Evolutionary conservation across 1,140 invertebrate species (phyloP).

Genomic region (Lutraria rhynchaena): DNA sequence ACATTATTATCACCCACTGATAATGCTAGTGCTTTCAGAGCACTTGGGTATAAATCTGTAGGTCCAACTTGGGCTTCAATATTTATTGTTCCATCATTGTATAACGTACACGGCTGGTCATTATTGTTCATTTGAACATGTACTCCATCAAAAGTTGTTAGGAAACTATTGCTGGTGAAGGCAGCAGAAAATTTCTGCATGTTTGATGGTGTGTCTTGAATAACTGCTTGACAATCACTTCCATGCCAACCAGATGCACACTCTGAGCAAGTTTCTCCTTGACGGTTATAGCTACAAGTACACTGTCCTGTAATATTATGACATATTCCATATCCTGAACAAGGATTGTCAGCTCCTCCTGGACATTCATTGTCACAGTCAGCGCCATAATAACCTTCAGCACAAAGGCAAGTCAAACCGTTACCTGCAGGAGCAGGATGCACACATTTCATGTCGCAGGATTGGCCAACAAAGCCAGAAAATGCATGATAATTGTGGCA

Average conservation of each 20-base stretch:
- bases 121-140: conserved; percentile 36
- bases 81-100: neutral
- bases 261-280: conserved; percentile 54
- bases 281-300: conserved; percentile 56
- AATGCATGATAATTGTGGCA: neutral
- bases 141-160: conserved; percentile 61
- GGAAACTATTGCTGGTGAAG: conserved; percentile 48
- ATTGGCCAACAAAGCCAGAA: conserved; percentile 28
- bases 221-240: conserved; percentile 55
- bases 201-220: neutral
- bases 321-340: conserved; percentile 60
- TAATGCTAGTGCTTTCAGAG: conserved; percentile 18
- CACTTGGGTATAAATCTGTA: conserved; percentile 16
- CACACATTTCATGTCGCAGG: conserved; percentile 35
- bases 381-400: conserved; percentile 63
- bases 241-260: conserved; percentile 66
- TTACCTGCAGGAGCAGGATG: conserved; percentile 16
- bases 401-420: conserved; percentile 44
- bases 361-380: conserved; percentile 63
- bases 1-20: conserved; percentile 11
- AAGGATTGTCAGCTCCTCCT: conserved; percentile 61
- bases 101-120: conserved; percentile 23
- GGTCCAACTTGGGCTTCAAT: conserved; percentile 44
- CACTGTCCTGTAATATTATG: conserved; percentile 60
- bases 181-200: conserved; percentile 7